Base-by-base conservation (phyloP, 2,113 vertebrate genomes). In the Misgurnus anguillicaudatus region DNA sequence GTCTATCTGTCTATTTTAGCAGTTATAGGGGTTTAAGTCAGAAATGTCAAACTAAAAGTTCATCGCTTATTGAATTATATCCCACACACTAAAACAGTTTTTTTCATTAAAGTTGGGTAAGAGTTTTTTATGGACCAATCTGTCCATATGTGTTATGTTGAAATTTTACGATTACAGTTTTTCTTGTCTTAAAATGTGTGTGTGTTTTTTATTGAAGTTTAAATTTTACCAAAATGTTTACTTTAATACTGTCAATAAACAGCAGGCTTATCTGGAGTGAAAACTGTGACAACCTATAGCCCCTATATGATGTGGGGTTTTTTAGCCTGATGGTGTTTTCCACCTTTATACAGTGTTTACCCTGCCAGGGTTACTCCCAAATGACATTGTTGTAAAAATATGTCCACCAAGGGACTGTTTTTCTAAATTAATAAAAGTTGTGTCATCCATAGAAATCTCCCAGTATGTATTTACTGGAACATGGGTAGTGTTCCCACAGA, bases 291-390 rank as follows among this genome's bases (percentile, higher is more conserved):
- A 65, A 10, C 11, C 42, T 7, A 6, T 58, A 41, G 53, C n/a
- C 53, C 14, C 38, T 72, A 11, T 24, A 60, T 58, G 53, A 42
- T 73, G 7, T 58, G n/a, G 24, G n/a, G 24, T 55, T 55, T 17
- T 14, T 14, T n/a, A 31, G 24, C 17, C 2, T 4, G 47, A 36
- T 62, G 8, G 39, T 74, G 55, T 47, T 62, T 31, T 75, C 24
- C 58, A 75, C 72, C 72, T 75, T 75, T 75, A 58, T 75, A 75
- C 72, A 75, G 72, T 62, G 72, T 75, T 75, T 75, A 73, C 72
- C 39, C 62, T 62, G 10, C 72, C 57, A 61, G 57, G 21, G 72
- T 31, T 75, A 41, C 72, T 62, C 72, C 72, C 72, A 47, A 48
- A 62, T 75, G 41, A 62, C 72, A 75, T 17, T 41, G 5, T 13